phyloP scores from a whole-genome alignment of 2,888 invertebrate genomes.

The Halocaridina rubra region DNA sequence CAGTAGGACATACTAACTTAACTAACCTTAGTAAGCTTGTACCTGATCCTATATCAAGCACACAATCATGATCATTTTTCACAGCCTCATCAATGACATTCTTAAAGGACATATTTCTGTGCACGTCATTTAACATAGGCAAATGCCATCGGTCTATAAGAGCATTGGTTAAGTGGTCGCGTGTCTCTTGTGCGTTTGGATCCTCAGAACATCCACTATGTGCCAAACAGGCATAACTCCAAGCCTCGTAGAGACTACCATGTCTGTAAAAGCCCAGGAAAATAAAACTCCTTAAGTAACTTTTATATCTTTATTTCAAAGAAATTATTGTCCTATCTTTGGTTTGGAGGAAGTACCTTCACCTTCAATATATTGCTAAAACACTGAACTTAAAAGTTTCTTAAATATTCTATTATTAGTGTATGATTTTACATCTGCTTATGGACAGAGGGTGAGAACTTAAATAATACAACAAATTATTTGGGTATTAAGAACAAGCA shows the following conservation, averaged over 20 bases:
- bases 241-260: slow-evolving; percentile 50
- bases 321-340: no score
- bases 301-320: not conserved
- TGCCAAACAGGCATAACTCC: slow-evolving; percentile 40
- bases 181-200: slow-evolving; percentile 34
- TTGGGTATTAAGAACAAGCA: no score
- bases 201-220: slow-evolving; percentile 21
- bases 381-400: no score
- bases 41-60: slow-evolving; percentile 83
- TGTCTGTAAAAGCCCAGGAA: slow-evolving; percentile 41
- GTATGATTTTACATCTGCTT: no score
- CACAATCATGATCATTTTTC: slow-evolving; percentile 71
- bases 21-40: slow-evolving; percentile 77
- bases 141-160: slow-evolving; percentile 76
- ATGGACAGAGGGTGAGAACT: no score
- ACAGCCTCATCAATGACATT: slow-evolving; percentile 75
- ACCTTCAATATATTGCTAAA: no score
- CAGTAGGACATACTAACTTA: not conserved
- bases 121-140: slow-evolving; percentile 82
- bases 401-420: no score
- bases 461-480: no score
- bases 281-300: slow-evolving; percentile 9
- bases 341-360: no score
- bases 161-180: slow-evolving; percentile 35
- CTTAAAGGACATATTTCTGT: slow-evolving; percentile 77